Evolutionary conservation across 1,140 invertebrate species (phyloP).

Genomic region (Capitella teleta): DNA sequence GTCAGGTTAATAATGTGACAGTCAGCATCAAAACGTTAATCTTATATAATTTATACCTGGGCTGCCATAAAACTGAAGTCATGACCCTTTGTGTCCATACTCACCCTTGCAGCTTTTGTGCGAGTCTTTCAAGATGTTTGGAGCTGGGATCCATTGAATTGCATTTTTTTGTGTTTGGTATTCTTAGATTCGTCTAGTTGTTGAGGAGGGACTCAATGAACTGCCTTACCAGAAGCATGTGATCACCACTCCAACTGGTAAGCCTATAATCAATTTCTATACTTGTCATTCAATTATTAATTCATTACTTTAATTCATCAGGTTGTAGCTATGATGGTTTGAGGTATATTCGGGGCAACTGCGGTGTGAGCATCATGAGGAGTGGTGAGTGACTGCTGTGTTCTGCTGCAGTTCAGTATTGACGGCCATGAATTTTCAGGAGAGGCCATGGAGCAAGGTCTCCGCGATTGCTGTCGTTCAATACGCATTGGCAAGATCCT

Average conservation of each 20-base stretch:
- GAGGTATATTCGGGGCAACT: conserved; percentile 89
- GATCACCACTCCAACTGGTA: conserved; percentile 82
- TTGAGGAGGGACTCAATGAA: conserved; percentile 96
- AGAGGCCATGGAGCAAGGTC: conserved; percentile 94
- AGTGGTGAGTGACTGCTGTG: conserved; percentile 45
- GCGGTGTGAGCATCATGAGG: conserved; percentile 93
- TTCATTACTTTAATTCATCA: conserved; percentile 15
- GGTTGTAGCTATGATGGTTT: conserved; percentile 75
- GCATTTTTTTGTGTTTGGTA: conserved; percentile 12
- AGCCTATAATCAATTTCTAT: conserved; percentile 1
- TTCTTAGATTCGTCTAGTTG: conserved; percentile 74
- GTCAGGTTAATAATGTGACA: too few species aligned
- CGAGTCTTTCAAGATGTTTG: too few species aligned
- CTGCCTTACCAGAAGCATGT: conserved; percentile 80
- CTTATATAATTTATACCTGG: too few species aligned
- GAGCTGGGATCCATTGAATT: too few species aligned
- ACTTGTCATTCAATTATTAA: conserved; percentile 9
- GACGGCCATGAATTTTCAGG: conserved; percentile 38
- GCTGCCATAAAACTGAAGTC: too few species aligned
- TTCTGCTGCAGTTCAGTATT: not conserved
- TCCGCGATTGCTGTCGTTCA: conserved; percentile 92
- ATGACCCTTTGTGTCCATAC: too few species aligned
- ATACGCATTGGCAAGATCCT: conserved; percentile 94
- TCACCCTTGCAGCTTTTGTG: too few species aligned
- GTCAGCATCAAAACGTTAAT: too few species aligned